Evolutionary conservation across 1,140 invertebrate species (phyloP).

Genomic region (Formica selysi): DNA sequence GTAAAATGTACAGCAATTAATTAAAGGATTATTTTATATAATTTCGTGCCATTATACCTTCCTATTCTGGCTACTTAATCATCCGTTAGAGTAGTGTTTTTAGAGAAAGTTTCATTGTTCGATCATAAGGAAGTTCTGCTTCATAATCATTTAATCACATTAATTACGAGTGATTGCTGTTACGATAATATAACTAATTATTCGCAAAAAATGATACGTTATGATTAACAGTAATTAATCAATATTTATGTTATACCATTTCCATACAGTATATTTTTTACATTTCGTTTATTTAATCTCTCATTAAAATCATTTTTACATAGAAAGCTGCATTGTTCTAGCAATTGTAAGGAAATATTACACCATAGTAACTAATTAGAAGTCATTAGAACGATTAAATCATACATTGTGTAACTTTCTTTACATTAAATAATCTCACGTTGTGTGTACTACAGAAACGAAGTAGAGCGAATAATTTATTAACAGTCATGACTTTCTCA

Average conservation of each 20-base stretch:
- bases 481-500: not conserved
- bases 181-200: constrained; percentile 28
- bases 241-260: constrained; percentile 47
- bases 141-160: constrained; percentile 40
- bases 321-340: constrained; percentile 42
- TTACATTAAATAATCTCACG: constrained; percentile 17
- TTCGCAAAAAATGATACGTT: not conserved
- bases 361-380: not conserved
- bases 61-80: constrained; percentile 61
- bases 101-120: constrained; percentile 59
- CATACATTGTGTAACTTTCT: not conserved
- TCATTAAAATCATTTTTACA: constrained; percentile 26
- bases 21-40: constrained; percentile 34
- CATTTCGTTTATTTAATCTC: not conserved
- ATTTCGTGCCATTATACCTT: constrained; percentile 46
- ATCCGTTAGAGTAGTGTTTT: constrained; percentile 41
- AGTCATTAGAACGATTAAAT: constrained; percentile 27
- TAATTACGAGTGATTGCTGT: constrained; percentile 44
- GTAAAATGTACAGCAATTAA: constrained; percentile 30
- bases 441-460: not conserved
- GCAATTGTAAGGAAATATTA: constrained; percentile 33
- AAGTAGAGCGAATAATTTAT: not conserved
- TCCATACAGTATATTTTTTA: not conserved
- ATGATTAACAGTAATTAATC: constrained; percentile 29
- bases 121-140: constrained; percentile 26